phyloP scores from a whole-genome alignment of 1,140 invertebrate species.

The Tetramorium parvispinum region DNA sequence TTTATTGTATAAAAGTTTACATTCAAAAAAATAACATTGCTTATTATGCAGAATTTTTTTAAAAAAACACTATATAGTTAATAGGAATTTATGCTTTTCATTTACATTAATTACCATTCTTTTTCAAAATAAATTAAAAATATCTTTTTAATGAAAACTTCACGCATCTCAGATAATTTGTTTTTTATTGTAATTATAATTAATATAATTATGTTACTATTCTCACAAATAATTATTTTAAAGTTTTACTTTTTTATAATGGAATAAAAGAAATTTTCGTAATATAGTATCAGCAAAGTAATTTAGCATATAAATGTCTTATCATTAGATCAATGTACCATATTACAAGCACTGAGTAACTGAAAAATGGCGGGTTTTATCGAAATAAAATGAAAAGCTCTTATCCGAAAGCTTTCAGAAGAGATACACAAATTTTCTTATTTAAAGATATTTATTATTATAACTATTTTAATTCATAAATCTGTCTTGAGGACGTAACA shows the following conservation, averaged over 20 bases:
- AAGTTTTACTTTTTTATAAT: not conserved
- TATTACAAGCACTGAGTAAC: not conserved
- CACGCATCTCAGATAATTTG: too few relatives aligned
- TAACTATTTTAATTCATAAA: not conserved
- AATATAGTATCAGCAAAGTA: not conserved
- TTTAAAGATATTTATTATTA: not conserved
- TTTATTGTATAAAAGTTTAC: not conserved
- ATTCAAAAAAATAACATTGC: not conserved
- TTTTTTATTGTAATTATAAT: not conserved
- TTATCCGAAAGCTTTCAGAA: conserved; percentile 5
- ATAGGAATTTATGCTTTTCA: not conserved
- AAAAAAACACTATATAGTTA: not conserved
- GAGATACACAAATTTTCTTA: not conserved
- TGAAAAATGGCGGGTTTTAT: conserved; percentile 12
- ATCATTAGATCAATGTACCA: conserved; percentile 10
- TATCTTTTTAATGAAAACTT: not conserved
- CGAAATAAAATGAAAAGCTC: conserved; percentile 17
- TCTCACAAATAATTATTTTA: not conserved
- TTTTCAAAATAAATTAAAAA: not conserved
- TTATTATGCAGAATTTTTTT: not conserved
- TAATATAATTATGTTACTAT: not conserved
- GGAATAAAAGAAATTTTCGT: not conserved
- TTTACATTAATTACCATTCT: not conserved
- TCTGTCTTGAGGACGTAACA: not conserved
- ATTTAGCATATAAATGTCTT: not conserved